Evolutionary conservation across 2,888 invertebrate species (phyloP).

Genomic region (Campoletis raptor): DNA sequence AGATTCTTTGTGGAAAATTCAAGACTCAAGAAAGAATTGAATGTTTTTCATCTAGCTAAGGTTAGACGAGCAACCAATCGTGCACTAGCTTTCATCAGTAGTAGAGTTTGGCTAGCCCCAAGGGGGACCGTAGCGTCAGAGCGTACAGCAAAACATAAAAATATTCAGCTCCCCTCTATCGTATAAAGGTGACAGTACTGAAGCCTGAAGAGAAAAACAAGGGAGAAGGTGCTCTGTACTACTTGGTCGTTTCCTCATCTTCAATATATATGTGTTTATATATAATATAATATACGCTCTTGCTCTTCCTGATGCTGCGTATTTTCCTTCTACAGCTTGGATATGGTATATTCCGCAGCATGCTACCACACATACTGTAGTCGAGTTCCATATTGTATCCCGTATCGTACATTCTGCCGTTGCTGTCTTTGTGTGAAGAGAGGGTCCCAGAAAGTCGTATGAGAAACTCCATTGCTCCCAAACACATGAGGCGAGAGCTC

Average conservation of each 20-base stretch:
- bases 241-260: constrained; percentile 15
- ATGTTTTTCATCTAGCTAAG: constrained; percentile 47
- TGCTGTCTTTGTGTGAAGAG: constrained; percentile 58
- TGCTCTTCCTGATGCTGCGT: constrained; percentile 44
- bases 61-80: constrained; percentile 61
- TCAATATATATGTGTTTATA: constrained; percentile 7
- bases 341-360: constrained; percentile 41
- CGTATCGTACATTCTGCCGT: constrained; percentile 34
- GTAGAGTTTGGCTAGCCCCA: constrained; percentile 39
- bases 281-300: constrained; percentile 46
- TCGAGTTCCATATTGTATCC: constrained; percentile 48
- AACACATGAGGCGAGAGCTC: constrained; percentile 64
- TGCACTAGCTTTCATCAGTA: constrained; percentile 49
- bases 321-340: constrained; percentile 38
- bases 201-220: constrained; percentile 48
- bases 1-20: neutral
- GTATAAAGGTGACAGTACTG: constrained; percentile 74
- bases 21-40: neutral
- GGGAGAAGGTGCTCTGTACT: constrained; percentile 31
- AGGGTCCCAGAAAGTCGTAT: constrained; percentile 66
- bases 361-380: constrained; percentile 46
- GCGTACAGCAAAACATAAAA: constrained; percentile 70
- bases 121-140: constrained; percentile 30
- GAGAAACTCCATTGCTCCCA: constrained; percentile 71
- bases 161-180: constrained; percentile 63